These are phyloP conservation scores for Alethe diademata DNA, from an alignment of 2,113 vertebrate genomes.

Conservation along the genomic window DNA sequence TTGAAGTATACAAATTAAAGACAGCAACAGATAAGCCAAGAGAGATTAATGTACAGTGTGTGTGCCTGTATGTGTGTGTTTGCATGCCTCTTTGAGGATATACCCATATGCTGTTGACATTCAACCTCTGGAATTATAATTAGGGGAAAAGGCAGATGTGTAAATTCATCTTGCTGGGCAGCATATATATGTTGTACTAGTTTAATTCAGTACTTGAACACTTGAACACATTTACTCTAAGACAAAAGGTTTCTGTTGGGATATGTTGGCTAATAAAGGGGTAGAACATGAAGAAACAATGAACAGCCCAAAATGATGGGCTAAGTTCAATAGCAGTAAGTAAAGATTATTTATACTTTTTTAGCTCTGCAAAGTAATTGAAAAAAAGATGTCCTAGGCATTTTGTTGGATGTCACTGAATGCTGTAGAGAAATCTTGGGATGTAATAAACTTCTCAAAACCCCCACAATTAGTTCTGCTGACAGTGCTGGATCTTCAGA, in stretches of 20 bases:
- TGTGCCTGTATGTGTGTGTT: background rate
- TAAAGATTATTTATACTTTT: slow-evolving; percentile 34
- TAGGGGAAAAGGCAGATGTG: slow-evolving; percentile 51
- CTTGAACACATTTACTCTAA: slow-evolving; percentile 23
- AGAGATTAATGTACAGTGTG: slow-evolving; percentile 48
- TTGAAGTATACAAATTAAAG: slow-evolving; percentile 63
- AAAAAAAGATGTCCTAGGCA: slow-evolving; percentile 7
- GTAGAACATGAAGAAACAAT: slow-evolving; percentile 14
- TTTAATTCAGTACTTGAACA: slow-evolving; percentile 48
- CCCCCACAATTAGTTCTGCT: background rate
- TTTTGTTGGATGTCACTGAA: slow-evolving; percentile 24
- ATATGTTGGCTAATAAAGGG: background rate
- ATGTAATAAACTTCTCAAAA: slow-evolving; percentile 26
- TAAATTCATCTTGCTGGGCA: slow-evolving; percentile 62
- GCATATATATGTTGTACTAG: slow-evolving; percentile 7
- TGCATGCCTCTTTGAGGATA: slow-evolving; percentile 21
- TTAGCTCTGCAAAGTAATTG: slow-evolving; percentile 25
- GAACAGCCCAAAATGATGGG: background rate
- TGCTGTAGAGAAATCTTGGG: slow-evolving; percentile 37
- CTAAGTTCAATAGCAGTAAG: background rate
- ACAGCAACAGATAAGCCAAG: slow-evolving; percentile 44
- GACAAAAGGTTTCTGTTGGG: slow-evolving; percentile 44
- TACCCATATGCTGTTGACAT: slow-evolving; percentile 45
- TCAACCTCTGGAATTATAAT: slow-evolving; percentile 67
- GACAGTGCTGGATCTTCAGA: background rate